A percentile compares a stretch with the other conserved stretches of the same genome.
These are phyloP conservation scores for Archegozetes longisetosus DNA, from an alignment of 1,140 invertebrate species.

Conservation along the genomic window DNA sequence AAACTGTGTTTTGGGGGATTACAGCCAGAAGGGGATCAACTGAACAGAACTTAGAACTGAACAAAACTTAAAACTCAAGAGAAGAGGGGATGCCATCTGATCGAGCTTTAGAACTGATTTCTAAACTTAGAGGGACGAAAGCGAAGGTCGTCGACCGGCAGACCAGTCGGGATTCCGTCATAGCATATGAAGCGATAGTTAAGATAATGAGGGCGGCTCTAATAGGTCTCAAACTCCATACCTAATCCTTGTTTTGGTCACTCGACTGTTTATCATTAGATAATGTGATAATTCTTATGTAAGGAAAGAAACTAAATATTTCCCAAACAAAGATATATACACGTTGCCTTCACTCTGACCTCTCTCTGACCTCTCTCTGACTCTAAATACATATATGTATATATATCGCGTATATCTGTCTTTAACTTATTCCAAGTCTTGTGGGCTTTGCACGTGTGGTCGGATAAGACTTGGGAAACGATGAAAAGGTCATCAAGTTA, in stretches of 20 bases:
- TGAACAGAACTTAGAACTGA: background rate
- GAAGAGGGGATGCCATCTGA: too few relatives aligned
- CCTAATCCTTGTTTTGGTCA: background rate
- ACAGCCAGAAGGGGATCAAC: background rate
- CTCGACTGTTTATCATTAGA: background rate
- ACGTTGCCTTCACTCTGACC: too few relatives aligned
- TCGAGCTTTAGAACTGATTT: too few relatives aligned
- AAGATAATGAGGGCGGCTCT: background rate
- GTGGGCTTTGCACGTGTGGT: background rate
- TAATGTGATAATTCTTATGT: background rate
- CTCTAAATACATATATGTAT: background rate
- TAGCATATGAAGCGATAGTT: background rate
- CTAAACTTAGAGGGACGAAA: too few relatives aligned
- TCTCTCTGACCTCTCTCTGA: background rate
- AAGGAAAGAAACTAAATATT: too few relatives aligned
- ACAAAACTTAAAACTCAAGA: background rate
- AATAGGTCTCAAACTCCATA: background rate
- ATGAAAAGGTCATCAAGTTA: constrained; percentile 3
- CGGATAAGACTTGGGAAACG: background rate
- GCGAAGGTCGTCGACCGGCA: background rate
- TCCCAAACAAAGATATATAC: too few relatives aligned
- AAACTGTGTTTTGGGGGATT: background rate
- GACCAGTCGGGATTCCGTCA: background rate
- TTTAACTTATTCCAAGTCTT: background rate
- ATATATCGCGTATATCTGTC: background rate